These are phyloP conservation scores for Asteroscopus sphinx DNA, from an alignment of 2,888 invertebrate genomes.

Conservation along the genomic window DNA sequence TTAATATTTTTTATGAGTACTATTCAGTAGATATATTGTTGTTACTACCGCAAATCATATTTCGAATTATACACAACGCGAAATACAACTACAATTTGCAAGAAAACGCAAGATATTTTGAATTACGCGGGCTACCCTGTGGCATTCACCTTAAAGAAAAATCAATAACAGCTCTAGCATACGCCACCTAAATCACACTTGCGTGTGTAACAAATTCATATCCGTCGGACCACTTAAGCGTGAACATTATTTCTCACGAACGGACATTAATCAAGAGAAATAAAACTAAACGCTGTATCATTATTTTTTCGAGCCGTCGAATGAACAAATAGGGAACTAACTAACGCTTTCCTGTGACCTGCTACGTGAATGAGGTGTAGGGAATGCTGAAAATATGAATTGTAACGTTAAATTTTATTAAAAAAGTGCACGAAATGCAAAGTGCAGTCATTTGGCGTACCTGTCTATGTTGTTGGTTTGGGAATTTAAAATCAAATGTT, in stretches of 20 bases:
- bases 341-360: constrained; percentile 11
- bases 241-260: constrained; percentile 54
- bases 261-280: constrained; percentile 48
- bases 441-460: too few species aligned
- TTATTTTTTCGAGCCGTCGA: constrained; percentile 62
- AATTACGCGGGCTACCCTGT: too few species aligned
- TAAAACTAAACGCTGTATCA: constrained; percentile 60
- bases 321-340: constrained; percentile 52
- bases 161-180: constrained; percentile 43
- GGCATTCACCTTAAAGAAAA: too few species aligned
- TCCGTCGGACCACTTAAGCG: constrained; percentile 44
- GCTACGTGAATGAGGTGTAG: not conserved
- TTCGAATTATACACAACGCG: too few species aligned
- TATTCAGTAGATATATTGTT: too few species aligned
- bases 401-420: not conserved
- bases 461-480: too few species aligned
- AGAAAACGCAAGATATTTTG: too few species aligned
- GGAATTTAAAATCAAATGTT: too few species aligned
- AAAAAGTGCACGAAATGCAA: too few species aligned
- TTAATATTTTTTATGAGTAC: too few species aligned
- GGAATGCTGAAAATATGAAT: not conserved
- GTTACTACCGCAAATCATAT: too few species aligned
- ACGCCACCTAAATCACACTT: constrained; percentile 39
- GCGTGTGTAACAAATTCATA: constrained; percentile 55
- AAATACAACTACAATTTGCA: too few species aligned